A percentile compares a stretch with the other conserved stretches of the same genome.
These are phyloP conservation scores for Hyposmocoma kahamanoa DNA, from an alignment of 1,140 invertebrate genomes.

Conservation along the genomic window DNA sequence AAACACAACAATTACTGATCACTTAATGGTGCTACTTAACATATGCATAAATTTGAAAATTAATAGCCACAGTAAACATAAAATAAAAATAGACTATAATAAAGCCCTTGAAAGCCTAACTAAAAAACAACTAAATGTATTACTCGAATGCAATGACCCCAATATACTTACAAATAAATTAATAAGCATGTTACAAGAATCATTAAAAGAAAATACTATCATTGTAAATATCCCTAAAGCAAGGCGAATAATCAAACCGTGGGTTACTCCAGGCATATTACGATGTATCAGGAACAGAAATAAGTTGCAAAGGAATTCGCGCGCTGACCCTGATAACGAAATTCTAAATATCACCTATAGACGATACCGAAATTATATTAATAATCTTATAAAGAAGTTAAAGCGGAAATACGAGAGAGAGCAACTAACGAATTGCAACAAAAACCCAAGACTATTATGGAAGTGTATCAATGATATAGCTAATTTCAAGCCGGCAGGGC, in stretches of 20 bases:
- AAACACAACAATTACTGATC: conserved; percentile 19
- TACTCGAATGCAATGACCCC: background rate
- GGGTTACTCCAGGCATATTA: conserved; percentile 2
- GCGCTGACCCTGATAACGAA: background rate
- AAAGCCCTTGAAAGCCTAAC: background rate
- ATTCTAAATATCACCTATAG: conserved; percentile 4
- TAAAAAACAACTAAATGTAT: background rate
- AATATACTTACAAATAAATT: background rate
- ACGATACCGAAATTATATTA: conserved; percentile 1
- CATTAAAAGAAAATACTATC: background rate
- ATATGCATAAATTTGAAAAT: background rate
- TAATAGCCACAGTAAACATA: conserved; percentile 2
- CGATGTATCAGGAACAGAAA: conserved; percentile 5
- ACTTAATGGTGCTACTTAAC: conserved; percentile 6
- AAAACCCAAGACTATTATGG: conserved; percentile 1
- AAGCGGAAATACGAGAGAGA: background rate
- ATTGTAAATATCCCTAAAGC: background rate
- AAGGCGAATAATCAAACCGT: conserved; percentile 1
- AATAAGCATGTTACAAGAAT: background rate
- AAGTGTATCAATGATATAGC: conserved; percentile 4
- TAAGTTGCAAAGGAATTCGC: background rate
- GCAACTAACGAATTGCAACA: background rate
- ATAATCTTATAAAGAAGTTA: background rate
- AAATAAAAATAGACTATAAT: background rate
- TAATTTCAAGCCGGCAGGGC: background rate